Evolutionary conservation across 2,113 vertebrate genomes (phyloP), one percentile per base, ranked within the genome.

Genomic region (Paraplagusia blochii): DNA sequence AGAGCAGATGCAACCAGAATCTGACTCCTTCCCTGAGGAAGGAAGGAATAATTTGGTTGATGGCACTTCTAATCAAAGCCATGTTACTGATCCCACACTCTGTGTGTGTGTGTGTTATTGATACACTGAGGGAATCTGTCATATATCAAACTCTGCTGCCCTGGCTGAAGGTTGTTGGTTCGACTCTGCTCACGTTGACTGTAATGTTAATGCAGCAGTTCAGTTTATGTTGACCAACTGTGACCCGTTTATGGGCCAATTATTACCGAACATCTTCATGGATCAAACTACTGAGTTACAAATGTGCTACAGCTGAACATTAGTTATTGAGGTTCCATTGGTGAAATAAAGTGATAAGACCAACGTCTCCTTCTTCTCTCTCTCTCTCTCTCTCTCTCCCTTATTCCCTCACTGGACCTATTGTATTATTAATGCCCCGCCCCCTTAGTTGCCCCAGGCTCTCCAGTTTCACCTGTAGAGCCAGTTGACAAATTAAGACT

Each of bases 341-440:
- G n/a, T n/a, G n/a, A n/a, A n/a, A n/a, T n/a, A n/a, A n/a, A n/a
- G n/a, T n/a, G n/a, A n/a, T n/a, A n/a, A n/a, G n/a, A n/a, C n/a
- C n/a, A n/a, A n/a, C n/a, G n/a, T n/a, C 42, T 55, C 17, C 45
- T 29, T 58, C 17, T 59, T 29, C 8, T 15, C 56, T 74, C 14
- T 57, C 22, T 62, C 34, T 12, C n/a, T 33, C 61, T 70, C 15
- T 40, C 4, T 59, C 42, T 68, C 40, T 69, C 35, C 58, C 39
- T 59, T 45, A 70, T 38, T 64, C 46, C 68, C 58, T 78, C 50
- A 49, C 64, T 61, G 71, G 51, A 67, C 77, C 79, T 85, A 71
- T 85, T 88, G 77, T 84, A 86, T 88, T 86, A 87, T 85, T 88
- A 68, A 87, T 87, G 79, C 82, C 80, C 79, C 85, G 74, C 87